phyloP scores from a whole-genome alignment of 2,113 vertebrate genomes.

The Empidonax traillii region DNA sequence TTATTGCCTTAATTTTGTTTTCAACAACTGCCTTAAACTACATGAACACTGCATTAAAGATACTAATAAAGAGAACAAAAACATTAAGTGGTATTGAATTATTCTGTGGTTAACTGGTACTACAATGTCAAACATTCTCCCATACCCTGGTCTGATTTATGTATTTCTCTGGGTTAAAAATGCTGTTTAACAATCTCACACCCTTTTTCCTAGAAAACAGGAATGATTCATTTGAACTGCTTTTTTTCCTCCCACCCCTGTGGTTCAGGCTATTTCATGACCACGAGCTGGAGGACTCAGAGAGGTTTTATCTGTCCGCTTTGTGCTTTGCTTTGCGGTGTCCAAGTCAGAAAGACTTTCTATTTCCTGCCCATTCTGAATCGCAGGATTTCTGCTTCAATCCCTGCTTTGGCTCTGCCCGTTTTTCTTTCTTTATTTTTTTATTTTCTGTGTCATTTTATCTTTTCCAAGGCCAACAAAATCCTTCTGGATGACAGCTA shows the following conservation, averaged over 20 bases:
- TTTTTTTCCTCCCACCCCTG: accelerated
- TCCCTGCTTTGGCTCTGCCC: conserved; percentile 72
- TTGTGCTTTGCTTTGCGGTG: conserved; percentile 63
- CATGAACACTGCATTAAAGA: not conserved
- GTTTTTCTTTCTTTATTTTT: conserved; percentile 72
- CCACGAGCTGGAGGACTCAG: conserved; percentile 67
- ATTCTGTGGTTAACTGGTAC: not conserved
- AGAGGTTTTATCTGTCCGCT: conserved; percentile 67
- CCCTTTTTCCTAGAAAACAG: conserved; percentile 10
- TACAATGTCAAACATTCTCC: not conserved
- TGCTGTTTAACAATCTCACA: not conserved
- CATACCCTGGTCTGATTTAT: not conserved
- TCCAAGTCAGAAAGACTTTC: conserved; percentile 76
- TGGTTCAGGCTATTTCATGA: conserved; percentile 66
- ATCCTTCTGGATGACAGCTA: conserved; percentile 70
- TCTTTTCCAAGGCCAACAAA: conserved; percentile 78
- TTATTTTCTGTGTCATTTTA: conserved; percentile 73
- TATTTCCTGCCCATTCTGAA: conserved; percentile 77
- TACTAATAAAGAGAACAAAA: not conserved
- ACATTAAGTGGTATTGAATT: not conserved
- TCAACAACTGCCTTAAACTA: not conserved
- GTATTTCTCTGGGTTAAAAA: not conserved
- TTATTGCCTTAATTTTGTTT: not conserved
- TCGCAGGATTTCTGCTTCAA: conserved; percentile 72
- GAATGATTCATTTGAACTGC: not conserved